Percentiles rank a stretch among this genome's conserved stretches.
These are phyloP conservation scores for Sapayoa aenigma DNA, from an alignment of 2,113 vertebrate genomes.

Conservation along the genomic window DNA sequence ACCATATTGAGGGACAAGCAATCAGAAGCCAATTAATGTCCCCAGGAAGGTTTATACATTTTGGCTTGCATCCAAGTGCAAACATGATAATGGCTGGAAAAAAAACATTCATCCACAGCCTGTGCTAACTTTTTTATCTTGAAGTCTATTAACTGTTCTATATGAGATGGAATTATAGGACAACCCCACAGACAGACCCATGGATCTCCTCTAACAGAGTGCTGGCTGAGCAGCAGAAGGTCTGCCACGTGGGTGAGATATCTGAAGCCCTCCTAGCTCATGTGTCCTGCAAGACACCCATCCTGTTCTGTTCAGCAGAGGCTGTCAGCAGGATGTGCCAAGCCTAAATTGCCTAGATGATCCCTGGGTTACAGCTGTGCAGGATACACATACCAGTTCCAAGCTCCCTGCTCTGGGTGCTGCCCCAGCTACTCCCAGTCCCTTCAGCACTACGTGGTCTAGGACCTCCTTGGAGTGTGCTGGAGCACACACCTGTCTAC, in stretches of 20 bases:
- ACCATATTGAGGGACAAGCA: not conserved
- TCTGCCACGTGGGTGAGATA: not conserved
- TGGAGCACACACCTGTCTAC: not conserved
- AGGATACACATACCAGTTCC: rapidly evolving
- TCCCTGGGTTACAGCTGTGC: not conserved
- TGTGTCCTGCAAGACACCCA: not conserved
- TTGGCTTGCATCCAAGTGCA: not conserved
- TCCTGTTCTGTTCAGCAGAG: not conserved
- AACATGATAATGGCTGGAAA: conserved; percentile 13
- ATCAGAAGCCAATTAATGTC: conserved; percentile 4
- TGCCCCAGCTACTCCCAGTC: not conserved
- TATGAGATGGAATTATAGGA: not conserved
- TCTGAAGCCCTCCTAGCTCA: not conserved
- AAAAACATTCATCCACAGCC: not conserved
- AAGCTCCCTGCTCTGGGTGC: not conserved
- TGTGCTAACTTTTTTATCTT: not conserved
- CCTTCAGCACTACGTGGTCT: not conserved
- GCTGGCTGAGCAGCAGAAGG: not conserved
- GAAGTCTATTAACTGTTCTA: not conserved
- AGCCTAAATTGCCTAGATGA: not conserved
- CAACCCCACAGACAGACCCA: rapidly evolving
- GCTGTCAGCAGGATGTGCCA: not conserved
- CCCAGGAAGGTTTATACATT: not conserved
- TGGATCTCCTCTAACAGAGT: rapidly evolving
- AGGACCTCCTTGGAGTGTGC: not conserved